Evolutionary conservation across 2,113 vertebrate genomes (phyloP).

Genomic region (Aepyceros melampus): DNA sequence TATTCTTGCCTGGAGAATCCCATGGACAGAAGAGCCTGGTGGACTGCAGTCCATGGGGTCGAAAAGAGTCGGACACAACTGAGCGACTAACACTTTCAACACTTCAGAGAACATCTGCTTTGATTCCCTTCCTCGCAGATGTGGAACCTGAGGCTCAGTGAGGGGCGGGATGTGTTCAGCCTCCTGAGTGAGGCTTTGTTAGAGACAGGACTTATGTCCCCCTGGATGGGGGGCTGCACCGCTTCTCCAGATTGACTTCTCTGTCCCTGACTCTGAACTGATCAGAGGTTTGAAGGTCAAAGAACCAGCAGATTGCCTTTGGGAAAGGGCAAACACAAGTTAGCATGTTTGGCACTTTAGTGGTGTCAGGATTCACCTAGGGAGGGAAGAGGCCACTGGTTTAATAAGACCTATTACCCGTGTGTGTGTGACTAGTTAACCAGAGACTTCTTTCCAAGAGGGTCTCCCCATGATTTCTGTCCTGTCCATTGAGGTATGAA

Average conservation of each 20-base stretch:
- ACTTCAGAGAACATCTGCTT: background rate
- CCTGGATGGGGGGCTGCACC: rapidly evolving
- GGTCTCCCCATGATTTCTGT: background rate
- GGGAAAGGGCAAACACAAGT: background rate
- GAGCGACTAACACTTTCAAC: background rate
- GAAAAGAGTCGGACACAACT: background rate
- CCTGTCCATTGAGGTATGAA: background rate
- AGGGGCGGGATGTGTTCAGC: background rate
- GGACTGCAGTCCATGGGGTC: background rate
- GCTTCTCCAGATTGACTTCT: background rate
- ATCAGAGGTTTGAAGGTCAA: background rate
- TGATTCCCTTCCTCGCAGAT: background rate
- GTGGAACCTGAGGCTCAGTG: background rate
- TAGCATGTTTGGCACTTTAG: background rate
- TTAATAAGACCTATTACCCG: background rate
- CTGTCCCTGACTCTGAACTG: background rate
- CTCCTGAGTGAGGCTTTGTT: no score
- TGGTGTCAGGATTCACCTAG: background rate
- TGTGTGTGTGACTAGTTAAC: background rate
- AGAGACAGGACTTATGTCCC: background rate
- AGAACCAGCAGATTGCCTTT: background rate
- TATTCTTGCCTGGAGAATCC: background rate
- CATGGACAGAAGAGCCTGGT: background rate
- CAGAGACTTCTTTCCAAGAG: background rate
- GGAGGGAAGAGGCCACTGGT: background rate